Conservation (phyloP, 2,113 vertebrate genomes). For the Chlorodrepanis virens region DNA sequence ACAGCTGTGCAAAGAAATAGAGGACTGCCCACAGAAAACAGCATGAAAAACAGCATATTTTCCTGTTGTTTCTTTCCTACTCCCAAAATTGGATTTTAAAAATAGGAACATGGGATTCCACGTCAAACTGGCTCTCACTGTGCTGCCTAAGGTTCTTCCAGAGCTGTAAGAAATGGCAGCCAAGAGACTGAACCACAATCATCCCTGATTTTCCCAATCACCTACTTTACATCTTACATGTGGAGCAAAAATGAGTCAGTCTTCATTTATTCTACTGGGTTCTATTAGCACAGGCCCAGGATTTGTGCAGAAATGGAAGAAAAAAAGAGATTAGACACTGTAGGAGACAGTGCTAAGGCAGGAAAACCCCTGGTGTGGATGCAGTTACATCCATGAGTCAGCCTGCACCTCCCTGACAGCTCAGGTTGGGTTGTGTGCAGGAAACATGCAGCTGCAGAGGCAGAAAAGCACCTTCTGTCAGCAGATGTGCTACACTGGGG, state of each 20-base stretch:
- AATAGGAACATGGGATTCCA: background rate
- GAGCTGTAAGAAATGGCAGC: background rate
- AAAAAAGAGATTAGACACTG: background rate
- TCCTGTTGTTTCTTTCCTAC: background rate
- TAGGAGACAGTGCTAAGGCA: background rate
- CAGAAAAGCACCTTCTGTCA: background rate
- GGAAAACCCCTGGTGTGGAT: background rate
- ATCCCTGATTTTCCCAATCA: background rate
- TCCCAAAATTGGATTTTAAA: background rate
- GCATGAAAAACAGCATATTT: background rate
- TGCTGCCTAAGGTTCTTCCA: background rate
- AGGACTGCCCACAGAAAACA: conserved; percentile 8
- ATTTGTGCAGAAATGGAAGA: background rate
- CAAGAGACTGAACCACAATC: background rate
- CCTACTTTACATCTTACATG: background rate
- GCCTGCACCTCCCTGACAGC: background rate
- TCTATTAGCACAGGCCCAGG: background rate
- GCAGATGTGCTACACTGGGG: background rate
- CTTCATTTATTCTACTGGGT: background rate
- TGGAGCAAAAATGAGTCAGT: background rate
- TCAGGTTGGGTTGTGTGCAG: background rate
- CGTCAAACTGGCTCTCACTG: background rate
- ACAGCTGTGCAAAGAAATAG: conserved; percentile 4
- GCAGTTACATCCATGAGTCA: background rate
- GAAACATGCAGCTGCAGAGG: background rate